Percentiles rank a stretch among this genome's conserved stretches.
Evolutionary conservation across 2,888 invertebrate genomes (phyloP).

Genomic region (Fabriciana adippe): DNA sequence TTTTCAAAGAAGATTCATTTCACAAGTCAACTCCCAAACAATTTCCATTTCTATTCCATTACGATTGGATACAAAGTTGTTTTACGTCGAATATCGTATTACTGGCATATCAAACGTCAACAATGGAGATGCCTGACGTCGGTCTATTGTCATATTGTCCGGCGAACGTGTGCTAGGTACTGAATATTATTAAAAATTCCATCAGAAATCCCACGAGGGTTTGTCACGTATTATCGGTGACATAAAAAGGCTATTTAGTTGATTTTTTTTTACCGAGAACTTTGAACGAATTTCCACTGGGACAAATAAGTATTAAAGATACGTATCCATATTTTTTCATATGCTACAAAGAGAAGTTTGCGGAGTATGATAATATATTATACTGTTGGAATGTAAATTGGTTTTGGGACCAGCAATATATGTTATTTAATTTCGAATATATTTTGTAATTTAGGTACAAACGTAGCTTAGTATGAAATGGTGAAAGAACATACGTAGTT

Average conservation of each 20-base stretch:
- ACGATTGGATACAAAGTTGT: slow-evolving; percentile 24
- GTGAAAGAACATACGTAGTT: no score
- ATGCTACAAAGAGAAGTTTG: neutral
- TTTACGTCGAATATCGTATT: slow-evolving; percentile 18
- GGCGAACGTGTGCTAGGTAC: slow-evolving; percentile 21
- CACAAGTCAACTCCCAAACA: neutral
- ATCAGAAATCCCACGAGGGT: slow-evolving; percentile 19
- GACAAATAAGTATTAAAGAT: slow-evolving; percentile 18
- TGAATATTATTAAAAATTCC: slow-evolving; percentile 39
- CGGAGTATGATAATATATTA: slow-evolving; percentile 13
- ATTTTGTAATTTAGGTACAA: neutral
- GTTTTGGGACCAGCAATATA: slow-evolving; percentile 2
- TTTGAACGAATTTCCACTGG: slow-evolving; percentile 18
- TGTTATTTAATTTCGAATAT: slow-evolving; percentile 11
- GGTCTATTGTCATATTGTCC: slow-evolving; percentile 33
- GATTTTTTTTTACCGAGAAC: slow-evolving; percentile 23
- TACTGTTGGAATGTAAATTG: slow-evolving; percentile 14
- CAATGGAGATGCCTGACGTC: slow-evolving; percentile 36
- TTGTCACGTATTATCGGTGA: slow-evolving; percentile 27
- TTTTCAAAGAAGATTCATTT: slow-evolving; percentile 1
- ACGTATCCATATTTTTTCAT: slow-evolving; percentile 7
- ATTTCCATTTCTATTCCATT: slow-evolving; percentile 13
- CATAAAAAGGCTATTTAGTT: slow-evolving; percentile 8
- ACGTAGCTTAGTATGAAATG: no score
- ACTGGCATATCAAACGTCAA: slow-evolving; percentile 35